Conservation (phyloP, 1,140 invertebrate species). For the Samia ricini region DNA sequence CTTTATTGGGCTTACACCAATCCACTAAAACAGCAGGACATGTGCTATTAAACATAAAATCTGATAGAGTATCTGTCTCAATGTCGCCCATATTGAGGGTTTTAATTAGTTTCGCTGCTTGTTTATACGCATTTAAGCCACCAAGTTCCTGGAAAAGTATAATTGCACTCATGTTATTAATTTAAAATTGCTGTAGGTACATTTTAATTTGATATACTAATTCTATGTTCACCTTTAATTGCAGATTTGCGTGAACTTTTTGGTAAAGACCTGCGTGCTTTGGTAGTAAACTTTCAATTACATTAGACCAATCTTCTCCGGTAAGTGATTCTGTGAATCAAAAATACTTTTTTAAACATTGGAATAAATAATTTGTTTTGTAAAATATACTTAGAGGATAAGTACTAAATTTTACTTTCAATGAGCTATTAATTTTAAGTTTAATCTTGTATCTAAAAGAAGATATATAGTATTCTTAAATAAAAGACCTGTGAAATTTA, state of each 20-base stretch:
- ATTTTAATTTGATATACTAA: slow-evolving; percentile 4
- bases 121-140: slow-evolving; percentile 72
- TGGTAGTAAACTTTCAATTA: slow-evolving; percentile 78
- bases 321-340: slow-evolving; percentile 75
- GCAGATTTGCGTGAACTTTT: slow-evolving; percentile 78
- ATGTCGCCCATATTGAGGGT: slow-evolving; percentile 70
- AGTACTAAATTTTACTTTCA: too few relatives aligned
- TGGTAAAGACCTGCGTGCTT: slow-evolving; percentile 77
- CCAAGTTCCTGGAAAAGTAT: slow-evolving; percentile 70
- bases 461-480: too few relatives aligned
- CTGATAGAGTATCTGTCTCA: slow-evolving; percentile 73
- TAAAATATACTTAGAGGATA: too few relatives aligned
- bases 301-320: slow-evolving; percentile 80
- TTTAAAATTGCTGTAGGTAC: background rate
- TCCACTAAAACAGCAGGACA: slow-evolving; percentile 76
- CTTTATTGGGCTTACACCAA: slow-evolving; percentile 74
- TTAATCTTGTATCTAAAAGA: too few relatives aligned
- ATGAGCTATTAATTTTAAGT: too few relatives aligned
- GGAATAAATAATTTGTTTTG: background rate
- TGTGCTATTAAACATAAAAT: slow-evolving; percentile 76
- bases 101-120: slow-evolving; percentile 71
- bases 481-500: too few relatives aligned
- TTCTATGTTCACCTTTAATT: slow-evolving; percentile 71
- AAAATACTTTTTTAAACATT: slow-evolving; percentile 3
- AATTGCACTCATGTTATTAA: background rate